Conservation (phyloP, 2,888 invertebrate genomes). For the Colletes collaris region DNA sequence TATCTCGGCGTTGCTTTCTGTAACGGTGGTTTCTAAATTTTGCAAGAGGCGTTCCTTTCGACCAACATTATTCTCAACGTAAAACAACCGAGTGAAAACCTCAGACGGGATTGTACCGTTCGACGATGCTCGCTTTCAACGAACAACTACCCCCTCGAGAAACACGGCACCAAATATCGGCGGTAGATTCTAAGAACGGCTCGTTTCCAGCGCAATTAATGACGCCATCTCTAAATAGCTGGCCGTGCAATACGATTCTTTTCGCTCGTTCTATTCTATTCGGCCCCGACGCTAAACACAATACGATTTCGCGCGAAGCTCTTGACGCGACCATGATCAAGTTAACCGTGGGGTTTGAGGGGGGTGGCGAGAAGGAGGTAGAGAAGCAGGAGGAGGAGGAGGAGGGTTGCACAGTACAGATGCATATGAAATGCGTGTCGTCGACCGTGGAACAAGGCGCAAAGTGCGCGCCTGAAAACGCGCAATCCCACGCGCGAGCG, state of each 20-base stretch:
- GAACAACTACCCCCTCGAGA: too few relatives aligned
- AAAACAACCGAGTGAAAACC: too few relatives aligned
- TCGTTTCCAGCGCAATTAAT: slow-evolving; percentile 27
- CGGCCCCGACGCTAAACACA: slow-evolving; percentile 13
- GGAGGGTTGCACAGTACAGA: slow-evolving; percentile 18
- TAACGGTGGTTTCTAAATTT: too few relatives aligned
- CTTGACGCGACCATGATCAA: slow-evolving; percentile 25
- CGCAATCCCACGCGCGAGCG: slow-evolving; percentile 65
- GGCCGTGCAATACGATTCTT: slow-evolving; percentile 35
- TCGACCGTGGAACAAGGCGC: slow-evolving; percentile 42
- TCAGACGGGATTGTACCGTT: too few relatives aligned
- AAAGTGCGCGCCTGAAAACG: slow-evolving; percentile 52
- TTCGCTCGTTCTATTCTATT: slow-evolving; percentile 13
- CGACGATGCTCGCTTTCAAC: too few relatives aligned
- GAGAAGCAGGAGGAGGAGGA: too few relatives aligned
- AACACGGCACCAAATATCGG: neutral
- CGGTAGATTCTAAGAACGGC: neutral
- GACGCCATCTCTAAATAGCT: slow-evolving; percentile 25
- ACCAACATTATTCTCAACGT: too few relatives aligned
- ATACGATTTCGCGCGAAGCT: slow-evolving; percentile 47
- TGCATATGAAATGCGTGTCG: slow-evolving; percentile 34
- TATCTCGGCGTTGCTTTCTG: too few relatives aligned
- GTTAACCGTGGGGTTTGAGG: neutral
- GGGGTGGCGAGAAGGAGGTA: neutral
- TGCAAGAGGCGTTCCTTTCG: too few relatives aligned